These are phyloP conservation scores for Agrotis ipsilon DNA, from an alignment of 2,888 invertebrate genomes.

Conservation along the genomic window DNA sequence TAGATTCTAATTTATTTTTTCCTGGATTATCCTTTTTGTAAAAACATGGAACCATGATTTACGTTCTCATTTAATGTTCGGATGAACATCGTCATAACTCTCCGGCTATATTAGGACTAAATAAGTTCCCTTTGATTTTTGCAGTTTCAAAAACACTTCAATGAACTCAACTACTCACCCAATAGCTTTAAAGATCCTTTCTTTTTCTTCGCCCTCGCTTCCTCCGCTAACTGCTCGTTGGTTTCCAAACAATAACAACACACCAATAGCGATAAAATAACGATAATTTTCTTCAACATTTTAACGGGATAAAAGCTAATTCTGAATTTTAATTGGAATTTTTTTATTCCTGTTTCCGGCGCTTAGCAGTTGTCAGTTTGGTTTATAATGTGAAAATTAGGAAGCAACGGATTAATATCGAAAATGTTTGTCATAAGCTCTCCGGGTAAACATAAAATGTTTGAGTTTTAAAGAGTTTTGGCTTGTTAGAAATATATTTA, in stretches of 20 bases:
- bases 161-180: slow-evolving; percentile 76
- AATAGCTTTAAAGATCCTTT: slow-evolving; percentile 78
- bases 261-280: slow-evolving; percentile 75
- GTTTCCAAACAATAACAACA: slow-evolving; percentile 83
- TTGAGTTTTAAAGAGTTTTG: slow-evolving; percentile 37
- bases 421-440: slow-evolving; percentile 40
- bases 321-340: slow-evolving; percentile 30
- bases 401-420: slow-evolving; percentile 24
- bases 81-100: slow-evolving; percentile 33
- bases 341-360: slow-evolving; percentile 26
- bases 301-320: slow-evolving; percentile 34
- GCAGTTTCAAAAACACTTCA: slow-evolving; percentile 52
- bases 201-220: slow-evolving; percentile 85
- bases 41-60: slow-evolving; percentile 36
- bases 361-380: slow-evolving; percentile 46
- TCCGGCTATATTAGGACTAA: slow-evolving; percentile 10
- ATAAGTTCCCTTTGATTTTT: slow-evolving; percentile 38
- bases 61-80: slow-evolving; percentile 33
- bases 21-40: neutral
- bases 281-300: slow-evolving; percentile 76
- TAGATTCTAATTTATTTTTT: neutral
- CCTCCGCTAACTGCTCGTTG: slow-evolving; percentile 75
- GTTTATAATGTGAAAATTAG: slow-evolving; percentile 42
- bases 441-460: slow-evolving; percentile 34
- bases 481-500: slow-evolving; percentile 49